A percentile compares a stretch with the other conserved stretches of the same genome.
These are phyloP conservation scores for Neodon shergylaensis DNA, from an alignment of 2,113 vertebrate genomes.

Conservation along the genomic window DNA sequence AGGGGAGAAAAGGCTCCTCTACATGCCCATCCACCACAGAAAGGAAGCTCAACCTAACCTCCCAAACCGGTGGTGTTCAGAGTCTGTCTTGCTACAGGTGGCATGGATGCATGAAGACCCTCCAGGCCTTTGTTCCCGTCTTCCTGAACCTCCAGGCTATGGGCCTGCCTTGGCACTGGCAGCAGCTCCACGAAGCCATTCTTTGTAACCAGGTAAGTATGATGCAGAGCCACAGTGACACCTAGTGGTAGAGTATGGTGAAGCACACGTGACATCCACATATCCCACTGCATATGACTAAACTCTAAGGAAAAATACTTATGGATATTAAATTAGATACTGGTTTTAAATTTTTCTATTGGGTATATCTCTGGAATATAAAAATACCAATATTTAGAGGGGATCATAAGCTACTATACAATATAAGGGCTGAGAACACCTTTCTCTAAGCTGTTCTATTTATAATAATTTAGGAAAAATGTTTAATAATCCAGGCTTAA, in stretches of 20 bases:
- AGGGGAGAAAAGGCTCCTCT: background rate
- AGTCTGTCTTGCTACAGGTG: slow-evolving; percentile 28
- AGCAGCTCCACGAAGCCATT: background rate
- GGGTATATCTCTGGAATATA: slow-evolving; percentile 72
- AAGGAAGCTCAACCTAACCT: background rate
- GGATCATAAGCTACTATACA: slow-evolving; percentile 63
- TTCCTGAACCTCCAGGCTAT: slow-evolving; percentile 15
- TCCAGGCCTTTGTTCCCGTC: background rate
- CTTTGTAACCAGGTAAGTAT: slow-evolving; percentile 53
- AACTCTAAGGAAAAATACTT: slow-evolving; percentile 65
- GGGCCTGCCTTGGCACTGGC: background rate
- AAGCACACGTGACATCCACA: slow-evolving; percentile 56
- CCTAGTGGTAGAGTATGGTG: slow-evolving; percentile 56
- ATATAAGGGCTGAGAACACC: slow-evolving; percentile 72
- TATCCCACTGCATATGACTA: background rate
- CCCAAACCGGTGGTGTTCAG: slow-evolving; percentile 42
- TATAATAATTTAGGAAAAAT: slow-evolving; percentile 72
- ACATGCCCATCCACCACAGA: background rate
- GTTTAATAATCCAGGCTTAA: slow-evolving; percentile 48
- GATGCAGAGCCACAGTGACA: slow-evolving; percentile 69
- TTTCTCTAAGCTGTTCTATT: slow-evolving; percentile 74
- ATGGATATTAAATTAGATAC: slow-evolving; percentile 68
- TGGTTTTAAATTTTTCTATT: slow-evolving; percentile 69
- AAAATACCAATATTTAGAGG: slow-evolving; percentile 63
- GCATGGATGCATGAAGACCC: slow-evolving; percentile 1